A percentile compares a stretch with the other conserved stretches of the same genome.
Conservation (phyloP, 2,888 invertebrate genomes). For the Cheilosia variabilis region DNA sequence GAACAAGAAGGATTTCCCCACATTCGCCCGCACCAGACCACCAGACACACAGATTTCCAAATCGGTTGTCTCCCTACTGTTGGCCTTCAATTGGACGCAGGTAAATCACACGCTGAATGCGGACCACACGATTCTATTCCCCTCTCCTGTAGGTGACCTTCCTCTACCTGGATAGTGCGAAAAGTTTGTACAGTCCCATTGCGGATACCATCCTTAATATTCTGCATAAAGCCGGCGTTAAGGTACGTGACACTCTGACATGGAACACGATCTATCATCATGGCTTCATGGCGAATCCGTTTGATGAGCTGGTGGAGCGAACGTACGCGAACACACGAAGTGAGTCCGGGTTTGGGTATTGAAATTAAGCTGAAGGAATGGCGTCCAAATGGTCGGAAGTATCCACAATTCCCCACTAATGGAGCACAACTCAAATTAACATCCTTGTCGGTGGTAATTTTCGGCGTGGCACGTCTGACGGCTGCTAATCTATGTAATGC, state of each 20-base stretch:
- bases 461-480: constrained; percentile 40
- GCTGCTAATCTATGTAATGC: constrained; percentile 48
- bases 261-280: constrained; percentile 92
- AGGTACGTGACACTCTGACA: constrained; percentile 86
- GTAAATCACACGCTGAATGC: constrained; percentile 78
- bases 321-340: constrained; percentile 95
- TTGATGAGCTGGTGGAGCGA: constrained; percentile 91
- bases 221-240: constrained; percentile 88
- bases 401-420: background rate
- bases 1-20: constrained; percentile 93
- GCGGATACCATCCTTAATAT: constrained; percentile 91
- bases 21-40: constrained; percentile 95
- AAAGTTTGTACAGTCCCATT: constrained; percentile 90
- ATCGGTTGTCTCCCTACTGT: constrained; percentile 93
- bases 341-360: constrained; percentile 84
- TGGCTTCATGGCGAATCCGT: constrained; percentile 93
- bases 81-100: constrained; percentile 95
- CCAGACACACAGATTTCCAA: constrained; percentile 97
- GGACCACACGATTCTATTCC: background rate
- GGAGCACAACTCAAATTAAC: constrained; percentile 53
- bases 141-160: constrained; percentile 88
- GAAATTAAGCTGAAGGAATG: background rate
- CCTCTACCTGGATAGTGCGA: constrained; percentile 91
- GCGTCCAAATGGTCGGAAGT: background rate
- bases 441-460: constrained; percentile 54